phyloP scores from a whole-genome alignment of 2,797 vertebrate genomes.

The Ctenochaetus hawaiiensis region DNA sequence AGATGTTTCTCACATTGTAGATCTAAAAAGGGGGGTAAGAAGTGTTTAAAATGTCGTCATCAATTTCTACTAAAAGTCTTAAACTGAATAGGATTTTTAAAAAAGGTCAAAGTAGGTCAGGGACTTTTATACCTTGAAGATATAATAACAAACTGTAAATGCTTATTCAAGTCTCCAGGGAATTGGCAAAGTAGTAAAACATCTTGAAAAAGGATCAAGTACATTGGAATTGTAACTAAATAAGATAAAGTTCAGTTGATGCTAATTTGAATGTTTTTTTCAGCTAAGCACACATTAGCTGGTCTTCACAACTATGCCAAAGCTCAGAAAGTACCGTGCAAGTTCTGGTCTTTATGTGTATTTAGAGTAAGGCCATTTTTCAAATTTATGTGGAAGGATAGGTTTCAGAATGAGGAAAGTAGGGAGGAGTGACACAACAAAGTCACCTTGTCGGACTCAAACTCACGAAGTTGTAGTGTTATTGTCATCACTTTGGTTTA shows the following conservation, averaged over 20 bases:
- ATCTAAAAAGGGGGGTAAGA: not conserved
- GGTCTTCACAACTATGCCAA: not conserved
- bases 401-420: no score
- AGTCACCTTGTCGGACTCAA: not conserved
- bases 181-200: not conserved
- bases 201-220: not conserved
- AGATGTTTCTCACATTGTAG: not conserved
- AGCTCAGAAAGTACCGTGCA: not conserved
- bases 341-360: conserved; percentile 10
- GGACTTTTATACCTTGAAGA: not conserved
- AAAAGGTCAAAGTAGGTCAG: not conserved
- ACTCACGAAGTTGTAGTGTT: not conserved
- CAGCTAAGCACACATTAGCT: not conserved
- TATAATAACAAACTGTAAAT: not conserved
- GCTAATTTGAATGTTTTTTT: not conserved
- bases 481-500: not conserved
- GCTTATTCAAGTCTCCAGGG: not conserved
- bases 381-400: no score
- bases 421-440: not conserved
- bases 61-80: not conserved
- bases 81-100: not conserved
- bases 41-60: not conserved
- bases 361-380: not conserved
- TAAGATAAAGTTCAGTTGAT: not conserved
- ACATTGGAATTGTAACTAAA: not conserved